Conservation (phyloP, 2,113 vertebrate species). For the Panthera leo region DNA sequence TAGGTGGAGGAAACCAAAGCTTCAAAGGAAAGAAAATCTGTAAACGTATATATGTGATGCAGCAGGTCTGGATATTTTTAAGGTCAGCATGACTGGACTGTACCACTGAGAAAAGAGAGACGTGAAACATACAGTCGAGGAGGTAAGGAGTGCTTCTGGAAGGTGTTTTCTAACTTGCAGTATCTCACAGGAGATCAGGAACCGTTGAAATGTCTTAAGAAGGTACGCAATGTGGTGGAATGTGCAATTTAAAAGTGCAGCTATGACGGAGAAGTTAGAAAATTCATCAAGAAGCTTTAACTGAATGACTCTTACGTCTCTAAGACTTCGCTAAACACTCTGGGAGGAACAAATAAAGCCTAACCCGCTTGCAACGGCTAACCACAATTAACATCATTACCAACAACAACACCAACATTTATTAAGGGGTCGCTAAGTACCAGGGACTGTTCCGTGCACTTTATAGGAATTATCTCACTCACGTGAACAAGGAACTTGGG, state of each 20-base stretch:
- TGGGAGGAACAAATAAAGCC: background rate
- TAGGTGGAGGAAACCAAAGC: background rate
- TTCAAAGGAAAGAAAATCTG: background rate
- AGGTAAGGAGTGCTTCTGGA: background rate
- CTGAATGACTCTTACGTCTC: background rate
- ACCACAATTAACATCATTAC: background rate
- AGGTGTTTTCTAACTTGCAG: background rate
- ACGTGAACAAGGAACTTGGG: background rate
- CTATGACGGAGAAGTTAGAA: background rate
- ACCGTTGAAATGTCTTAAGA: background rate
- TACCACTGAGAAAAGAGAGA: background rate
- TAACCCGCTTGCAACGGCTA: background rate
- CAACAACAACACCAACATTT: background rate
- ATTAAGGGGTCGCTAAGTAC: too few relatives aligned
- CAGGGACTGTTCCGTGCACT: background rate
- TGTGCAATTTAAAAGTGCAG: background rate
- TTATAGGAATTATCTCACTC: background rate
- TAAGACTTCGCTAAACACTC: background rate
- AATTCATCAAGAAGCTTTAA: background rate
- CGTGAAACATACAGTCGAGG: background rate
- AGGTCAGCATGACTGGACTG: background rate
- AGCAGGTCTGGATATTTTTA: background rate
- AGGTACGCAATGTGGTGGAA: background rate
- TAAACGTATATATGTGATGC: background rate
- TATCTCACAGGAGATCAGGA: background rate